Evolutionary conservation across 35 echinoderm and acorn worm species (phyloP), one percentile per base, ranked within the genome.

Genomic region (Chiridota heheva): DNA sequence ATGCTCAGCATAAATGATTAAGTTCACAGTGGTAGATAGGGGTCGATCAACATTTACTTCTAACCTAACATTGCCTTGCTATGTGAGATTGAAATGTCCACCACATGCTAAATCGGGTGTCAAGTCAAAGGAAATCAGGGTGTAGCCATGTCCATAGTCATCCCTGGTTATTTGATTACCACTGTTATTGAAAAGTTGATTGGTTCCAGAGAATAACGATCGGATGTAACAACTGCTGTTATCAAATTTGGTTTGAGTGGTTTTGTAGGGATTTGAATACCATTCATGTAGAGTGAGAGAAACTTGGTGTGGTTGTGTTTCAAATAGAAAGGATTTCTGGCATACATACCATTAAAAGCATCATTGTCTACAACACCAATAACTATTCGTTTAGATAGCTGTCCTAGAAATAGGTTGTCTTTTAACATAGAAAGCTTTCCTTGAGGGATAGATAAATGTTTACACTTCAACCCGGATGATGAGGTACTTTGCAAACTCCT

Each of bases 1-100:
- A 60, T 77, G 85, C 68, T 94, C 91, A 22, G 91, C 86, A 67
- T 94, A 88, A 12, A 93, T 72, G 40, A 88, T 44, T 10, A 91
- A 73, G 36, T 84, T 91, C 17, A 91, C 74, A 18, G 81, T 86
- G 43, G 68, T 57, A 5, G 41, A 39, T 40, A 85, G 42, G 8
- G 89, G 45, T 43, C 70, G 25, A 28, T 49, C 36, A 80, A 91
- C 84, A 16, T 85, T 72, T 75, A 91, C 80, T 51, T 91, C 82
- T n/a, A 91, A 60, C 15, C 89, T 81, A 7, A 91, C 53, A 65
- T 91, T 86, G 10, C 89, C 89, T 1, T 85, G 72, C 42, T 84
- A 85, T 0, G 37, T 24, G 8, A 91, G 63, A 55, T 86, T 91
- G 55, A 91, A 86, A 49, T 77, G 74, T 32, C 73, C 89, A 31